Evolutionary conservation across 2,113 vertebrate genomes (phyloP).

Genomic region (Rhodinocichla rosea): DNA sequence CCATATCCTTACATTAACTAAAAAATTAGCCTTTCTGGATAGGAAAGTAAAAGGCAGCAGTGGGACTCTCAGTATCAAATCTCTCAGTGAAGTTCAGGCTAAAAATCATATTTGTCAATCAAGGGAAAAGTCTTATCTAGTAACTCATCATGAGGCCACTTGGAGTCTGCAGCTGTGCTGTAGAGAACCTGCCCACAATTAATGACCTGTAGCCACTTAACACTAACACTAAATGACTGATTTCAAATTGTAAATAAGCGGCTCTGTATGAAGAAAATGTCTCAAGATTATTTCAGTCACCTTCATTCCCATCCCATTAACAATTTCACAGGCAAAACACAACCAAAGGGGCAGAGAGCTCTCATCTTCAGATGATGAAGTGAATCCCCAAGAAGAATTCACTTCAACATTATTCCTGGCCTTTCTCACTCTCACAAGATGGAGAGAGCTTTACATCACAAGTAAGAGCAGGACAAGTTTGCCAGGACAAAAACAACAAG

Average conservation of each 20-base stretch:
- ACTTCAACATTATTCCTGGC: neutral
- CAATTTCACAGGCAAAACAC: neutral
- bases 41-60: neutral
- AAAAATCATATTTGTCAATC: neutral
- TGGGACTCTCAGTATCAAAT: neutral
- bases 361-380: neutral
- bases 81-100: neutral
- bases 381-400: neutral
- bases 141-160: neutral
- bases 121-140: neutral
- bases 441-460: neutral
- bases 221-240: neutral
- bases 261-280: neutral
- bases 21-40: neutral
- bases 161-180: neutral
- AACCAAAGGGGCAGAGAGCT: neutral
- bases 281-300: neutral
- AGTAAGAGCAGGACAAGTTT: neutral
- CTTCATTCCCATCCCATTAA: neutral
- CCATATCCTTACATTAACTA: neutral
- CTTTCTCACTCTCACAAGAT: neutral
- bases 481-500: neutral
- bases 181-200: conserved; percentile 15
- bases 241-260: conserved; percentile 16
- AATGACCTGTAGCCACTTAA: conserved; percentile 13